These are phyloP conservation scores for Pseudochirops cupreus DNA, from an alignment of 2,797 vertebrate genomes.

Conservation along the genomic window DNA sequence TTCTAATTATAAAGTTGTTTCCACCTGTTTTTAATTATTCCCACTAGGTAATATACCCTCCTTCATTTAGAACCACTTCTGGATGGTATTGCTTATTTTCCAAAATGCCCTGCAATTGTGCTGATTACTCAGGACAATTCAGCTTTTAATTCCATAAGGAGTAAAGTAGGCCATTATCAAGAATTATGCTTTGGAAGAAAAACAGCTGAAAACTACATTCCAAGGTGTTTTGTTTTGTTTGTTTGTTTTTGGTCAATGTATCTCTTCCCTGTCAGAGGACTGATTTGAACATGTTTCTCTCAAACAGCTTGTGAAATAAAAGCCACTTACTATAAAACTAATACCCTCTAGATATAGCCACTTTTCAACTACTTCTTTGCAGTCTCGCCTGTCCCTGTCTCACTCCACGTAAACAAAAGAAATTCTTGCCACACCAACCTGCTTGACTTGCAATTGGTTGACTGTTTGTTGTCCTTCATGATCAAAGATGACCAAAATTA, in stretches of 20 bases:
- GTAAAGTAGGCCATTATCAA: constrained; percentile 28
- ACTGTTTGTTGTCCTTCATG: not conserved
- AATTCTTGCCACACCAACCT: constrained; percentile 48
- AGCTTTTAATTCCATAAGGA: constrained; percentile 53
- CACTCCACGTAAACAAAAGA: constrained; percentile 39
- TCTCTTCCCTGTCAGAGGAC: not conserved
- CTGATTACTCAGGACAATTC: not conserved
- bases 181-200: constrained; percentile 43
- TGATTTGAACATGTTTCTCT: not conserved
- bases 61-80: constrained; percentile 5
- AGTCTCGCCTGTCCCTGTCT: not conserved
- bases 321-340: not conserved
- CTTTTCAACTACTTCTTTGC: not conserved
- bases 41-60: constrained; percentile 8
- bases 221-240: not conserved
- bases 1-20: constrained; percentile 33
- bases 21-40: constrained; percentile 3
- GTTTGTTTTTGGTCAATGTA: not conserved
- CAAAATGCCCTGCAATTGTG: not conserved
- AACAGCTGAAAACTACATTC: not conserved
- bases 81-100: not conserved
- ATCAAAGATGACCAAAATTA: not conserved
- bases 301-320: not conserved
- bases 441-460: constrained; percentile 41
- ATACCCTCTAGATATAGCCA: constrained; percentile 20